These are phyloP conservation scores for Zaprionus africanus DNA, from an alignment of 1,140 invertebrate species.

Conservation along the genomic window DNA sequence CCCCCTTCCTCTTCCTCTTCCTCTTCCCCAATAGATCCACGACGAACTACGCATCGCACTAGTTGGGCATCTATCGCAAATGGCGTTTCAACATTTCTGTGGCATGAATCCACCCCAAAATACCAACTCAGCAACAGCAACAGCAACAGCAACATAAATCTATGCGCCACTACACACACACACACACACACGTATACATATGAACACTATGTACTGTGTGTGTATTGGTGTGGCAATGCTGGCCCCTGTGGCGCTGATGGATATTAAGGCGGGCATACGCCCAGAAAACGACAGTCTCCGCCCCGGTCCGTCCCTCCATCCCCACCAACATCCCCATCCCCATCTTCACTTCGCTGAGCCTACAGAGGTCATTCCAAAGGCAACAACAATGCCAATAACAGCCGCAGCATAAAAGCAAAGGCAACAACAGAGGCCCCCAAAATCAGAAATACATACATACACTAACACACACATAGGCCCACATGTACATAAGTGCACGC, in stretches of 20 bases:
- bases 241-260: conserved; percentile 48
- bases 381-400: conserved; percentile 77
- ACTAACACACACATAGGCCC: not conserved
- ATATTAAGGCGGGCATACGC: conserved; percentile 56
- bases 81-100: conserved; percentile 55
- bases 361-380: conserved; percentile 84
- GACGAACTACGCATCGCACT: conserved; percentile 55
- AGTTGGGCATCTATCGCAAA: conserved; percentile 41
- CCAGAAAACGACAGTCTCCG: conserved; percentile 29
- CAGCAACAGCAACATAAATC: conserved; percentile 57
- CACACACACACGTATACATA: conserved; percentile 6
- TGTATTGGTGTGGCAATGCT: conserved; percentile 8
- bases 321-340: not conserved
- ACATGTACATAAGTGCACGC: not conserved
- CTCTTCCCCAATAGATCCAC: conserved; percentile 15
- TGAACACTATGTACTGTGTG: not conserved
- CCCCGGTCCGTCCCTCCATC: not conserved
- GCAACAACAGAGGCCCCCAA: conserved; percentile 35
- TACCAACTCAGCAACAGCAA: conserved; percentile 50
- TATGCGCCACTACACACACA: conserved; percentile 39
- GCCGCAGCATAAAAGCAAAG: conserved; percentile 50
- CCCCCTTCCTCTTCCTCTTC: not conserved
- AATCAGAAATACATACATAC: conserved; percentile 30
- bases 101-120: conserved; percentile 66
- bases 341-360: conserved; percentile 57